These are phyloP conservation scores for Sylvilagus bachmani DNA, from an alignment of 2,113 vertebrate genomes.

Conservation along the genomic window DNA sequence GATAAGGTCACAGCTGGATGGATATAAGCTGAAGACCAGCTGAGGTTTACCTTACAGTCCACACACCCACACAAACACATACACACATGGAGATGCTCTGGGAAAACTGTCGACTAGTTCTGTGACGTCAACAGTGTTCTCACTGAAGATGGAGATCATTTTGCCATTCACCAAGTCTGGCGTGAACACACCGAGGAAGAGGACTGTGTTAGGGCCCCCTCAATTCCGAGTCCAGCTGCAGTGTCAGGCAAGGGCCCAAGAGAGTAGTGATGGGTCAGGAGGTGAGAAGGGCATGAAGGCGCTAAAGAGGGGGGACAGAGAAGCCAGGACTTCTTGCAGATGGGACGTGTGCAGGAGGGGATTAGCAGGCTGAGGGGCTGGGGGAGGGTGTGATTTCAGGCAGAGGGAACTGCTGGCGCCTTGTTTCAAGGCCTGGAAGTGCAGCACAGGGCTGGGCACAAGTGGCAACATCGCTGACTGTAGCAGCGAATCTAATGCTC, in stretches of 20 bases:
- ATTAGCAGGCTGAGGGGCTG: not conserved
- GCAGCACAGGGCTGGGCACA: not conserved
- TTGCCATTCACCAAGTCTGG: not conserved
- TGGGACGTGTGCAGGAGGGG: not conserved
- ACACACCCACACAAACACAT: not conserved
- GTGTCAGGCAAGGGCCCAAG: not conserved
- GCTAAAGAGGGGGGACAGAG: not conserved
- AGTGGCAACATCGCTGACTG: not conserved
- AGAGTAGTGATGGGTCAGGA: not conserved
- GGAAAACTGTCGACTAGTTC: not conserved
- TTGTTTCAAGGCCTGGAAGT: not conserved
- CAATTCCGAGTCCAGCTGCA: not conserved
- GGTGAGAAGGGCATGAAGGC: not conserved
- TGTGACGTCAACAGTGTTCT: not conserved
- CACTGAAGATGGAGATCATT: not conserved
- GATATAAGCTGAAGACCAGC: slow-evolving; percentile 24
- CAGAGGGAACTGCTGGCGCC: not conserved
- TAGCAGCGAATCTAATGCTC: not conserved
- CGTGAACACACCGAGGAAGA: not conserved
- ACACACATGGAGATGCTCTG: not conserved
- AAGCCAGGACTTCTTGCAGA: not conserved
- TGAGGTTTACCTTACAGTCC: slow-evolving; percentile 22
- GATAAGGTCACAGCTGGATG: slow-evolving; percentile 22
- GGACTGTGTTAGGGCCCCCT: no score
- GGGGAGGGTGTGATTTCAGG: not conserved